Percentiles rank a stretch among this genome's conserved stretches.
phyloP scores from a whole-genome alignment of 2,888 invertebrate species.

The Poecilus cupreus region DNA sequence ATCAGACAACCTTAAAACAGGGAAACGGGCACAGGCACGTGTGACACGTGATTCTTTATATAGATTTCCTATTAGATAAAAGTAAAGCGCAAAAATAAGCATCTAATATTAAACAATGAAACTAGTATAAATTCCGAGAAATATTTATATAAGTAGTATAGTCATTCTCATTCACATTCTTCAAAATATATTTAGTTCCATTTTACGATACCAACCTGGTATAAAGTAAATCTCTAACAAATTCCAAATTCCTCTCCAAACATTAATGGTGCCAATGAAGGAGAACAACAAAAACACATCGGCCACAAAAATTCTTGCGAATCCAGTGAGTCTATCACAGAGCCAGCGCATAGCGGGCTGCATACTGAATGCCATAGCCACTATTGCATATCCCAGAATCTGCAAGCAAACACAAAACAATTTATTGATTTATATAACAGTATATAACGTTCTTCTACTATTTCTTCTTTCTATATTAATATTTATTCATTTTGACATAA shows the following conservation, averaged over 20 bases:
- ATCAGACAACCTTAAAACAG: neutral
- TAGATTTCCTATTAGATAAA: neutral
- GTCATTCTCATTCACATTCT: neutral
- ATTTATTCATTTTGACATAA: too few species aligned
- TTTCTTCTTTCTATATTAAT: too few species aligned
- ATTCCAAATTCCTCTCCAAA: slow-evolving; percentile 92
- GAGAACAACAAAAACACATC: slow-evolving; percentile 86
- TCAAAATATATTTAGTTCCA: neutral
- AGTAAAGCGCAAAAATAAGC: slow-evolving; percentile 3
- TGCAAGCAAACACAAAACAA: slow-evolving; percentile 69
- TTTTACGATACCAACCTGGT: slow-evolving; percentile 75
- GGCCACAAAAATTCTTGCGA: slow-evolving; percentile 81
- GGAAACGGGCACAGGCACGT: neutral
- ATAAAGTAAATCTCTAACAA: slow-evolving; percentile 86
- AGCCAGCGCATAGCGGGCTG: slow-evolving; percentile 85
- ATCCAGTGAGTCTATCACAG: slow-evolving; percentile 81
- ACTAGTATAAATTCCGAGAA: neutral
- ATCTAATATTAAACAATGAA: slow-evolving; percentile 3
- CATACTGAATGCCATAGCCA: slow-evolving; percentile 82
- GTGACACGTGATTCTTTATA: neutral
- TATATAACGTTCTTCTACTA: neutral
- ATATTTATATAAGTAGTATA: neutral
- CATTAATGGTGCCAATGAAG: slow-evolving; percentile 88
- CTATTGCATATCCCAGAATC: slow-evolving; percentile 85
- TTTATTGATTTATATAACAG: neutral